These are phyloP conservation scores for Enteromius treurensis DNA, from an alignment of 2,797 vertebrate genomes.

Conservation along the genomic window DNA sequence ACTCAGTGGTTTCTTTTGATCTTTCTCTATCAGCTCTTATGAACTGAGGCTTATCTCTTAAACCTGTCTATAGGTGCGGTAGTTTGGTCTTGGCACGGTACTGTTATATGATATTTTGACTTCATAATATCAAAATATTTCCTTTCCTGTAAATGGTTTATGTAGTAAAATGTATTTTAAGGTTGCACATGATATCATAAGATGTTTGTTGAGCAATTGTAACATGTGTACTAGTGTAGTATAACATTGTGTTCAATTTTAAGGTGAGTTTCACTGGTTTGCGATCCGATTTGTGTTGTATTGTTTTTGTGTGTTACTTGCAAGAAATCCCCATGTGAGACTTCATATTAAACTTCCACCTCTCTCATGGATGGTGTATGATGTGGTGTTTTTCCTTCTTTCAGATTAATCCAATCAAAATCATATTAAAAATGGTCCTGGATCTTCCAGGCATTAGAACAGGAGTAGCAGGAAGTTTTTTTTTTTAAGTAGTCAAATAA, in stretches of 20 bases:
- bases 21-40: slow-evolving; percentile 53
- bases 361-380: too few relatives aligned
- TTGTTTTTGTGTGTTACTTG: neutral
- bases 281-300: neutral
- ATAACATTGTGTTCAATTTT: neutral
- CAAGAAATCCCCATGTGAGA: neutral
- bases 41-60: slow-evolving; percentile 55
- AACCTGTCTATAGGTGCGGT: slow-evolving; percentile 45
- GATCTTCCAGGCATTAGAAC: too few relatives aligned
- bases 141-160: neutral
- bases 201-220: neutral
- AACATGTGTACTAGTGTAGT: neutral
- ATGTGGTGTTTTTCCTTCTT: too few relatives aligned
- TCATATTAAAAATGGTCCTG: too few relatives aligned
- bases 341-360: neutral
- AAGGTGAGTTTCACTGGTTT: neutral
- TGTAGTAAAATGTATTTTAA: neutral
- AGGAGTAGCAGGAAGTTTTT: too few relatives aligned
- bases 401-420: too few relatives aligned
- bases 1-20: slow-evolving; percentile 68
- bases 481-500: too few relatives aligned
- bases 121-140: neutral
- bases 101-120: neutral
- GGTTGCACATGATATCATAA: too few relatives aligned
- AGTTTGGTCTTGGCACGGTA: neutral